phyloP scores from a whole-genome alignment of 2,113 vertebrate species.

The Pelmatolapia mariae region DNA sequence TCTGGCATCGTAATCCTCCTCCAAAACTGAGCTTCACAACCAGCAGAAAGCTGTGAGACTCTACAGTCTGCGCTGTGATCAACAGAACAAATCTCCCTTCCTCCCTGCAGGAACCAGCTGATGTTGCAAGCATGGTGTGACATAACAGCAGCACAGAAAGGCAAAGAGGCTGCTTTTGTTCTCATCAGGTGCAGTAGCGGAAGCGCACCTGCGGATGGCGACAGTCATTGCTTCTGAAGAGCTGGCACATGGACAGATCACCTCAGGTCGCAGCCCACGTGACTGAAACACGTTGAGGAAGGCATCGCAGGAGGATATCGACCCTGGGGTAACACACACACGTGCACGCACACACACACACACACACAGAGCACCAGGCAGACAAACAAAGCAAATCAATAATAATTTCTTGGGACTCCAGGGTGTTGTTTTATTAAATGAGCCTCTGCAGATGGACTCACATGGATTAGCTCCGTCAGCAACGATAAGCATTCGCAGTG shows the following conservation, averaged over 20 bases:
- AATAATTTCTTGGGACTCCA: background rate
- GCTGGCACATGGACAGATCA: slow-evolving; percentile 92
- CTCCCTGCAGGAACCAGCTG: background rate
- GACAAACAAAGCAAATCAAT: background rate
- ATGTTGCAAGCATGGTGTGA: background rate
- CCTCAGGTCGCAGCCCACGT: slow-evolving; percentile 89
- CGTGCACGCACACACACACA: background rate
- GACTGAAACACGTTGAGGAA: slow-evolving; percentile 96
- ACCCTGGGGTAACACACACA: slow-evolving; percentile 74
- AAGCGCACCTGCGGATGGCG: slow-evolving; percentile 86
- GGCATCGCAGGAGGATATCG: slow-evolving; percentile 95
- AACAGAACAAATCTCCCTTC: background rate
- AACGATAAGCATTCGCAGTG: slow-evolving; percentile 89
- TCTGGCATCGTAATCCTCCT: background rate
- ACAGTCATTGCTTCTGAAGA: slow-evolving; percentile 91
- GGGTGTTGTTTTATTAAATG: background rate
- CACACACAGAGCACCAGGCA: background rate
- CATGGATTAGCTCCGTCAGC: slow-evolving; percentile 97
- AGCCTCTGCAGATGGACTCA: slow-evolving; percentile 65
- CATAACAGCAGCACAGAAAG: background rate
- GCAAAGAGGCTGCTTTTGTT: background rate
- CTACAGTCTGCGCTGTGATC: background rate
- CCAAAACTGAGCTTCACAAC: background rate
- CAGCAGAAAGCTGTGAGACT: background rate
- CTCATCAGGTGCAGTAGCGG: background rate